These are phyloP conservation scores for Bungarus multicinctus DNA, from an alignment of 2,113 vertebrate species.

Conservation along the genomic window DNA sequence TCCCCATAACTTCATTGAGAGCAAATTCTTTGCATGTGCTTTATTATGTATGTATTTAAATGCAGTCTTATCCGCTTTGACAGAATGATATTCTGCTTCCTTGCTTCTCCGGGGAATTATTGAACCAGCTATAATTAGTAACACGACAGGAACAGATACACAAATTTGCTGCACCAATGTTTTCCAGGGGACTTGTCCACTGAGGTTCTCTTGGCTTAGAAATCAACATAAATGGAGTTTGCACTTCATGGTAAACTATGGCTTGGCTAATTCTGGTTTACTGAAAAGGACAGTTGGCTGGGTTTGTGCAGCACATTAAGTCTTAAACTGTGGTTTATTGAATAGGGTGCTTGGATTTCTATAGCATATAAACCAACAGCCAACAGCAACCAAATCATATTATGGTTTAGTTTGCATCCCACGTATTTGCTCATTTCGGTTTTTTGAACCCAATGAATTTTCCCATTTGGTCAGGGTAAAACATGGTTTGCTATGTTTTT, in stretches of 20 bases:
- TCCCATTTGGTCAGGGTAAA: not conserved
- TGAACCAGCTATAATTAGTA: constrained; percentile 12
- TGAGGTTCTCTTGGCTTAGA: not conserved
- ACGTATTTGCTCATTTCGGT: not conserved
- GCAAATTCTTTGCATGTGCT: not conserved
- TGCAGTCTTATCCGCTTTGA: constrained; percentile 1
- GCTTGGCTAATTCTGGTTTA: not conserved
- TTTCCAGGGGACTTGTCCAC: constrained; percentile 10
- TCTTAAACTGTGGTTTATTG: not conserved
- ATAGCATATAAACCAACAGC: not conserved
- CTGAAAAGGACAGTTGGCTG: not conserved
- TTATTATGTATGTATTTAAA: constrained; percentile 16
- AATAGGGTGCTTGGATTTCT: not conserved
- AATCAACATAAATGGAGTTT: not conserved
- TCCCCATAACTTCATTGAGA: not conserved
- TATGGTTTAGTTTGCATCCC: not conserved
- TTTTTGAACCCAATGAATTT: not conserved
- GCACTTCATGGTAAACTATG: not conserved
- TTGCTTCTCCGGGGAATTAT: not conserved
- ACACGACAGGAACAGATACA: not conserved
- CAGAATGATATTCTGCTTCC: constrained; percentile 21
- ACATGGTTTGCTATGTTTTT: not conserved
- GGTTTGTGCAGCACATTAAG: not conserved
- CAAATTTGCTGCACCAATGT: constrained; percentile 16
- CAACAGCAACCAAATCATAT: not conserved